Percentiles rank a stretch among this genome's conserved stretches.
These are phyloP conservation scores for Syrista parreyssii DNA, from an alignment of 2,888 invertebrate genomes.

Conservation along the genomic window DNA sequence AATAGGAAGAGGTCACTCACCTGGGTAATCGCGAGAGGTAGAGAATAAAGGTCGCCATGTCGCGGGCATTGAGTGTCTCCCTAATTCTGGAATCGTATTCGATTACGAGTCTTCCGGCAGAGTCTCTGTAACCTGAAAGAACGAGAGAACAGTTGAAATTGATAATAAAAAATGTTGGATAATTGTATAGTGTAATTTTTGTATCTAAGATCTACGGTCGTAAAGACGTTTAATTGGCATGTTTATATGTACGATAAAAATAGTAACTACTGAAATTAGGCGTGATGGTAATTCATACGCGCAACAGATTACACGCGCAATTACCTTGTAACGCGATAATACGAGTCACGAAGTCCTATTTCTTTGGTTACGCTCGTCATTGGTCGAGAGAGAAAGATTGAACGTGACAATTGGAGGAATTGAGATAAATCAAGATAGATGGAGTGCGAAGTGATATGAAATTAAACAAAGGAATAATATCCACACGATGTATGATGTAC, in stretches of 20 bases:
- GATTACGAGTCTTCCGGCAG: constrained; percentile 74
- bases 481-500: too few species aligned
- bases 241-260: constrained; percentile 6
- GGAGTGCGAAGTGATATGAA: too few species aligned
- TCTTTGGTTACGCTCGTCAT: too few species aligned
- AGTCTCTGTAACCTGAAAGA: constrained; percentile 76
- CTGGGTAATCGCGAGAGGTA: constrained; percentile 79
- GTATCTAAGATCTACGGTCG: background rate
- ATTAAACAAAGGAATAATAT: too few species aligned
- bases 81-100: constrained; percentile 73
- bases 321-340: constrained; percentile 48
- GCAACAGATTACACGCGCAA: constrained; percentile 45
- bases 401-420: too few species aligned
- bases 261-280: constrained; percentile 23
- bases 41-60: constrained; percentile 77
- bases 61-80: constrained; percentile 74
- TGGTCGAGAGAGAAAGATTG: too few species aligned
- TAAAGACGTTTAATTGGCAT: background rate
- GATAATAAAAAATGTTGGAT: background rate
- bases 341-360: constrained; percentile 28
- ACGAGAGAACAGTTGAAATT: constrained; percentile 35
- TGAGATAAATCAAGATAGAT: too few species aligned
- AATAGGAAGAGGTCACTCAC: constrained; percentile 58
- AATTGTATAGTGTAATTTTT: background rate
- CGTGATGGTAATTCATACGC: constrained; percentile 49